Evolutionary conservation across 2,113 vertebrate genomes (phyloP).

Genomic region (Dinomys branickii): DNA sequence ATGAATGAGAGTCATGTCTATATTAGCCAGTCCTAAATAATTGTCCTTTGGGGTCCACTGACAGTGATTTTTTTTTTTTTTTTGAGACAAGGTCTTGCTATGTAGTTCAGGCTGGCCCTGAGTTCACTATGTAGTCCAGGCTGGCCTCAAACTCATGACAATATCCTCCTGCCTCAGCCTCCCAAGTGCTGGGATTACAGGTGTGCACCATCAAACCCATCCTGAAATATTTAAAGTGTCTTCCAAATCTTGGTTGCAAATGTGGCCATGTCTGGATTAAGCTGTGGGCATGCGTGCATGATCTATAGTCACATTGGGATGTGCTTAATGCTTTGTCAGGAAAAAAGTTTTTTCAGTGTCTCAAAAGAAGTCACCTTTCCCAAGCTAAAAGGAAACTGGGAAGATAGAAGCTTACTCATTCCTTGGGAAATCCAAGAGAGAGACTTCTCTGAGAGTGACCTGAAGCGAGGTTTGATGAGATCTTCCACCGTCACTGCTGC

Average conservation of each 20-base stretch:
- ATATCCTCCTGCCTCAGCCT: background rate
- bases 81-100: background rate
- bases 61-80: background rate
- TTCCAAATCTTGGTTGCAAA: background rate
- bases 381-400: background rate
- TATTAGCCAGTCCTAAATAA: background rate
- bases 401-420: conserved; percentile 86
- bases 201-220: background rate
- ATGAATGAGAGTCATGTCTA: background rate
- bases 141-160: background rate
- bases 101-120: background rate
- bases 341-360: background rate
- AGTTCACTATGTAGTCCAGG: background rate
- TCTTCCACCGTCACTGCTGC: conserved; percentile 92
- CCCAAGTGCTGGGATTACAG: background rate
- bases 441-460: conserved; percentile 86
- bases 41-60: background rate
- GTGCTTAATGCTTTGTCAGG: background rate
- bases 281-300: background rate
- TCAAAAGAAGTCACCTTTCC: background rate
- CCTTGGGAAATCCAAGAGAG: conserved; percentile 90
- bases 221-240: background rate
- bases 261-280: background rate
- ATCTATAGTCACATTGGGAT: background rate
- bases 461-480: conserved; percentile 87